Evolutionary conservation across 2,888 invertebrate genomes (phyloP), one percentile per base, ranked within the genome.

Genomic region (Hermaeophaga mercurialis): DNA sequence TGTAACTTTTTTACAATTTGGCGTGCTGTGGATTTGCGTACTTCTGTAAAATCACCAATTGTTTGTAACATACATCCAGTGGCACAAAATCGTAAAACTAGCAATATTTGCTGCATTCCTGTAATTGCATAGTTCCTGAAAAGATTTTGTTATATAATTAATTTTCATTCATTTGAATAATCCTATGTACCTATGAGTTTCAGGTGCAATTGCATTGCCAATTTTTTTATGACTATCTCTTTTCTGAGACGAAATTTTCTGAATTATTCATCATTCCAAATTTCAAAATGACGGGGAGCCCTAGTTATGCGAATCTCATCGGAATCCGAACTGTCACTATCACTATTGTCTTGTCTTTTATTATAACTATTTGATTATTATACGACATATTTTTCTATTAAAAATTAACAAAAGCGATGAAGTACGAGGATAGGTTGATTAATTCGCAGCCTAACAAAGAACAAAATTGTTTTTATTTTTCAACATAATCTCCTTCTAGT

Each of bases 1-100:
- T 33, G 9, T 33, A 4, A 33, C 33, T 33, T 33, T 33, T 33
- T 33, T 33, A 33, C 33, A 33, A 33, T 8, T 12, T 33, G 3
- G 9, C 33, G 3, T 8, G 33, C 33, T 33, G 33, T 33, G 5
- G 33, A 33, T 8, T 33, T 58, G 19, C 7, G n/a, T 6, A 58
- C 34, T 8, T 54, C 58, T 22, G 8, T 15, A 24, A 54, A 58
- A 36, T 54, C 54, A 19, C 45, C 54, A 8, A 54, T 41, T 31
- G 19, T 12, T 7, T 14, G 19, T 9, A 48, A n/a, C 33, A 58
- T 48, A 14, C 33, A 22, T 5, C 58, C 54, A 14, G 54, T 54
- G 11, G 54, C 54, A 48, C 18, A 48, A 38, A 58, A 58, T 8
- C 54, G 31, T 28, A 58, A 34, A 0, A 52, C 47, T 15, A 56